Percentiles rank a stretch among this genome's conserved stretches.
Conservation (phyloP, 2,797 vertebrate species). For the Oophaga sylvatica region DNA sequence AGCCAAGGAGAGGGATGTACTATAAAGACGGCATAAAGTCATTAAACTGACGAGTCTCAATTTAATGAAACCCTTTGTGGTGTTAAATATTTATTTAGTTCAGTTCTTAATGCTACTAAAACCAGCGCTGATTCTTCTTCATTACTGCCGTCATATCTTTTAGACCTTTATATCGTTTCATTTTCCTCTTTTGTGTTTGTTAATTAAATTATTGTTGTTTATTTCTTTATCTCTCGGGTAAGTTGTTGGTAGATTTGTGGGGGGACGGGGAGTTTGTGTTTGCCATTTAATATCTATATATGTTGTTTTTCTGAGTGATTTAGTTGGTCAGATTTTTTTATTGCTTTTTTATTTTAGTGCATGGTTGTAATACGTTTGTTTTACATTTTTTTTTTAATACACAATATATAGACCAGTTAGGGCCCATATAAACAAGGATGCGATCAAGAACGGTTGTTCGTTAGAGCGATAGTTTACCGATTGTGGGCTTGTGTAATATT, state of each 20-base stretch:
- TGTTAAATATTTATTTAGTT: constrained; percentile 47
- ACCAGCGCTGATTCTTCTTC: constrained; percentile 31
- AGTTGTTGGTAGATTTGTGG: neutral
- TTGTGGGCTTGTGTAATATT: too few species aligned
- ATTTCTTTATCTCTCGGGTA: constrained; percentile 20
- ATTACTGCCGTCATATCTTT: constrained; percentile 28
- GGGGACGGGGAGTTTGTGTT: neutral
- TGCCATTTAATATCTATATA: neutral
- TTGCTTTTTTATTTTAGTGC: neutral
- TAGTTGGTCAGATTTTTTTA: neutral
- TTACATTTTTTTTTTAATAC: too few species aligned
- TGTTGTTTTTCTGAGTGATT: constrained; percentile 5
- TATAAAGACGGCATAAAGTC: constrained; percentile 27
- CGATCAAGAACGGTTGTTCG: too few species aligned
- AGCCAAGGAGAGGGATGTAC: neutral
- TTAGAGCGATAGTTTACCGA: too few species aligned
- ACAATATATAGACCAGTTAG: too few species aligned
- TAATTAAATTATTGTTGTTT: constrained; percentile 44
- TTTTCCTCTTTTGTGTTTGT: neutral
- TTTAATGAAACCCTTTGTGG: constrained; percentile 32
- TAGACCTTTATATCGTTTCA: constrained; percentile 13
- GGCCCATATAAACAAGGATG: too few species aligned
- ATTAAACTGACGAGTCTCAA: constrained; percentile 19
- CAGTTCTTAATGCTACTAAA: constrained; percentile 20
- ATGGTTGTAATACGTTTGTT: too few species aligned